Base-by-base conservation (phyloP, 1,140 invertebrate species). In the Drosophila sturtevanti region DNA sequence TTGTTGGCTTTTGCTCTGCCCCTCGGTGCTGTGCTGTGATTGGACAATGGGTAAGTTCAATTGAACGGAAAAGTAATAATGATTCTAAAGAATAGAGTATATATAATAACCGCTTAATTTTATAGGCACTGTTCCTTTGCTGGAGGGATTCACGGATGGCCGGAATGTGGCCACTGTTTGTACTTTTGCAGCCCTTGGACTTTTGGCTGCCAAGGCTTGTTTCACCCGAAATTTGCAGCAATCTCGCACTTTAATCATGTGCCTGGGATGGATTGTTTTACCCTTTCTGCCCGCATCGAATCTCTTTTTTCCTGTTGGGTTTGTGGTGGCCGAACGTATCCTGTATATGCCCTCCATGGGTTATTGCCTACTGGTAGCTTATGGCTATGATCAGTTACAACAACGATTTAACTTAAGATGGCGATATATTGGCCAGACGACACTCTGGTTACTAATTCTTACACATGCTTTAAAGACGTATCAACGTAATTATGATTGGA, bases 331-430 rank as follows among this genome's bases (percentile, higher is more conserved):
- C 4, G 98, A 99, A 93, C 93, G 98, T 80, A 96, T 99, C 35
- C 94, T 99, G 0, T 99, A 99, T 92, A 97, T 98, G 92, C 98
- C 98, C 3, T 99, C 98, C 1, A 98, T 99, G 97, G 98, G 98
- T 9, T 99, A 98, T 93, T 99, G 98, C 90, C 95, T 99, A 91
- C 93, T 99, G 2, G 94, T 99, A 1, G 97, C 97, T 4, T 97
- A 97, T 76, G 97, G 97, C 4, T 95, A 93, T 92, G 84, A 91
- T 52, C 80, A 94, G 16, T 68, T 95, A 0, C 67, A 71, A 12
- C 62, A 38, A 2, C 52, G 64, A 0, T 61, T 51, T 3, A 37
- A 38, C 12, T 35, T 11, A 16, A 92, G 90, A 85, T 70, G 71
- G 54, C 35, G 37, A 0, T 62, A 48, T n/a, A 1, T 86, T 12